Percentiles rank a stretch among this genome's conserved stretches.
phyloP scores from a whole-genome alignment of 2,113 vertebrate genomes.

The Catharus fuscescens region DNA sequence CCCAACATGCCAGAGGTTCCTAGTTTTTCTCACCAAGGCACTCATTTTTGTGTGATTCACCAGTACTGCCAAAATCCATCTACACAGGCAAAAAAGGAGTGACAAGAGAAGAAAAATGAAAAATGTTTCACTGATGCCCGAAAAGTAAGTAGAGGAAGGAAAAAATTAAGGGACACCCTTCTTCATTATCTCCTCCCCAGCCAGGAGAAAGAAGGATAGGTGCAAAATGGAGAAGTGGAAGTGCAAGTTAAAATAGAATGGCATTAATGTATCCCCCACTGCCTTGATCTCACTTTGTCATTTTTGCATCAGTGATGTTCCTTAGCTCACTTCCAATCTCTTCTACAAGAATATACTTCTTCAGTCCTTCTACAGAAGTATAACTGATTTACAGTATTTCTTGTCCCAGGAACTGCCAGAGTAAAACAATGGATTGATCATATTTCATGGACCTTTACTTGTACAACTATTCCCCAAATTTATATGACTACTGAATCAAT shows the following conservation, averaged over 20 bases:
- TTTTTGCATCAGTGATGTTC: background rate
- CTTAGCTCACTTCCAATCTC: background rate
- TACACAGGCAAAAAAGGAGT: background rate
- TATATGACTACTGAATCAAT: background rate
- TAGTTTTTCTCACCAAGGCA: background rate
- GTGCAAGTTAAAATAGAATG: background rate
- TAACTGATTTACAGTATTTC: background rate
- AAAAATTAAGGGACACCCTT: background rate
- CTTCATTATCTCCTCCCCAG: background rate
- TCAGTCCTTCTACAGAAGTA: background rate
- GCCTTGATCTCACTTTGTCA: background rate
- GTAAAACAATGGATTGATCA: background rate
- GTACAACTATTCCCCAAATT: background rate
- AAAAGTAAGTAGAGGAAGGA: background rate
- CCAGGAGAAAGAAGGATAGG: background rate
- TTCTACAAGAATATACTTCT: background rate
- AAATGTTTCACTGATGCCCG: background rate
- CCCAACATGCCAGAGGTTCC: background rate
- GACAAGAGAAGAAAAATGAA: background rate
- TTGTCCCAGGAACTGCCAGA: background rate
- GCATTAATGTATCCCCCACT: background rate
- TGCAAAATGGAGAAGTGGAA: background rate
- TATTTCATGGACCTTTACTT: background rate
- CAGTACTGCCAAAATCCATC: background rate
- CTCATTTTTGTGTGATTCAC: background rate